Evolutionary conservation across 2,113 vertebrate genomes (phyloP).

Genomic region (Phyllostomus discolor): DNA sequence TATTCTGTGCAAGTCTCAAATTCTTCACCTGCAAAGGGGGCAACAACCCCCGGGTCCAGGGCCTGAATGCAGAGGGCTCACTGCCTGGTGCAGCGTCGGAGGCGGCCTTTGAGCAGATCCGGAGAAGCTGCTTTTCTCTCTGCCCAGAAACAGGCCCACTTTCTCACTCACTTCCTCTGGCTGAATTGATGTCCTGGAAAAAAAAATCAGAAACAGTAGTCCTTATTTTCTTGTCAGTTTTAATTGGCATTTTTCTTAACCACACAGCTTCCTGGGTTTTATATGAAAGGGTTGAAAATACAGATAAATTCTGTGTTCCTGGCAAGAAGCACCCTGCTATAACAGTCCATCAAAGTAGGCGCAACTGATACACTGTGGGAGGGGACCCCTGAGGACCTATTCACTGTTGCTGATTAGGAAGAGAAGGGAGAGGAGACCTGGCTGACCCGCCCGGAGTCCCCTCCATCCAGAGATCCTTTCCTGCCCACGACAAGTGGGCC

Average conservation of each 20-base stretch:
- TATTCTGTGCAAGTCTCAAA: neutral
- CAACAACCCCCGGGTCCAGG: neutral
- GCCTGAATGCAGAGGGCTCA: neutral
- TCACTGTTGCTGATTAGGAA: neutral
- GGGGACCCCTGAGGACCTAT: fast-evolving
- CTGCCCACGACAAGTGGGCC: neutral
- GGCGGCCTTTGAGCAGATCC: neutral
- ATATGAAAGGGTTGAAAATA: neutral
- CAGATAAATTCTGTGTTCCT: neutral
- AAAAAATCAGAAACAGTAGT: fast-evolving
- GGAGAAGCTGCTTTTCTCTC: neutral
- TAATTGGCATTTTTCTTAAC: neutral
- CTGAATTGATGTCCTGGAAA: neutral
- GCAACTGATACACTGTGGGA: neutral
- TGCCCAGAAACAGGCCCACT: fast-evolving
- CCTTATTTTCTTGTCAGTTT: neutral
- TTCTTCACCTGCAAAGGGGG: neutral
- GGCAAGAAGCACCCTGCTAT: neutral
- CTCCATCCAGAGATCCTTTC: neutral
- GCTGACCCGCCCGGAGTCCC: neutral
- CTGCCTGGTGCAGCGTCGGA: fast-evolving
- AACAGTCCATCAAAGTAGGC: no score
- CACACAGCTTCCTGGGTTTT: neutral
- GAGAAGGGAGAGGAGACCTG: neutral
- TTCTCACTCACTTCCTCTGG: neutral